A percentile compares a stretch with the other conserved stretches of the same genome.
These are phyloP conservation scores for Steinernema hermaphroditum DNA, from an alignment of 2,888 invertebrate genomes.

Conservation along the genomic window DNA sequence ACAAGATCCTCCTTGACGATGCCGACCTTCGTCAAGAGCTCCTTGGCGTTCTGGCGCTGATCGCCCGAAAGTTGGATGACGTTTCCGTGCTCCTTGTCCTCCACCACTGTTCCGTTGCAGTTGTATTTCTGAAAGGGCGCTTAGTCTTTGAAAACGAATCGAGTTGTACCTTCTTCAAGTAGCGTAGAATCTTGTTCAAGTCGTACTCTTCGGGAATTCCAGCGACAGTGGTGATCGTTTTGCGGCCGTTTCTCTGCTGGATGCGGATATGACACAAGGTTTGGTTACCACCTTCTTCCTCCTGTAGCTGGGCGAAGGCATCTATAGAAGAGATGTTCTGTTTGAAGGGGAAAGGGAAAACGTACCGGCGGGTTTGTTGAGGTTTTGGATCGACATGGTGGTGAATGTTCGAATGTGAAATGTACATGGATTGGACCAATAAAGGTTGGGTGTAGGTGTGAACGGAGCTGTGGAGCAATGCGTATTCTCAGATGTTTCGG, in stretches of 20 bases:
- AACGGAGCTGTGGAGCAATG: too few species aligned
- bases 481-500: too few species aligned
- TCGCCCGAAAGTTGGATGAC: conserved; percentile 98
- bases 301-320: conserved; percentile 39
- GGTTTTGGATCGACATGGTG: conserved; percentile 24
- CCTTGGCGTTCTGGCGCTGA: conserved; percentile 96
- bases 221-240: conserved; percentile 77
- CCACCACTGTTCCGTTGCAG: conserved; percentile 99
- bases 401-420: too few species aligned
- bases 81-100: conserved; percentile 99
- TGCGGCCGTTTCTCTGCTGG: conserved; percentile 98
- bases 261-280: conserved; percentile 74
- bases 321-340: too few species aligned
- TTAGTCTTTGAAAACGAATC: not conserved
- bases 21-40: conserved; percentile 94
- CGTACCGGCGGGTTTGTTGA: conserved; percentile 30
- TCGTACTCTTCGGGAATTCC: conserved; percentile 79
- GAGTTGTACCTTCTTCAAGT: conserved; percentile 76
- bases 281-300: conserved; percentile 42
- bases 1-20: conserved; percentile 94
- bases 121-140: conserved; percentile 82
- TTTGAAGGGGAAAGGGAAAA: not conserved
- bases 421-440: too few species aligned
- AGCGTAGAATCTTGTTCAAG: conserved; percentile 98
- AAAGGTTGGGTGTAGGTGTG: too few species aligned